A percentile compares a stretch with the other conserved stretches of the same genome.
phyloP scores from a whole-genome alignment of 2,113 vertebrate genomes.

The Sturnus vulgaris region DNA sequence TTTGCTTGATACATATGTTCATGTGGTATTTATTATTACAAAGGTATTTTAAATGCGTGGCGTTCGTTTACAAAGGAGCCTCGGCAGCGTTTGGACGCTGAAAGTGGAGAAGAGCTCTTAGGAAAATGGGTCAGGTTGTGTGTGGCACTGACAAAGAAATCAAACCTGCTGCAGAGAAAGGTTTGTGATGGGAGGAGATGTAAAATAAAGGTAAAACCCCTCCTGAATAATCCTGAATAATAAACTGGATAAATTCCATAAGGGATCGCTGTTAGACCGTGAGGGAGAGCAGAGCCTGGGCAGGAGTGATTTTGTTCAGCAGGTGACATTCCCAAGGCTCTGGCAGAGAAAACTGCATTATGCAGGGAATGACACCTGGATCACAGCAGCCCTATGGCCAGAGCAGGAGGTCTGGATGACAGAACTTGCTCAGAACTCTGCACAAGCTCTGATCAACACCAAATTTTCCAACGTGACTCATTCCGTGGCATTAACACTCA shows the following conservation, averaged over 20 bases:
- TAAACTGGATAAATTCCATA: not conserved
- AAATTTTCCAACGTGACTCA: not conserved
- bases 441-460: not conserved
- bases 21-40: conserved; percentile 73
- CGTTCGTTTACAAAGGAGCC: conserved; percentile 52
- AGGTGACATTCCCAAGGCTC: not conserved
- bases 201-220: conserved; percentile 5
- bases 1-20: conserved; percentile 71
- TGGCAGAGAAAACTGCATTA: not conserved
- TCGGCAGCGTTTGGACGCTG: not conserved
- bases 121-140: not conserved
- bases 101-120: not conserved
- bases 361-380: conserved; percentile 2
- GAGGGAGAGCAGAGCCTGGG: conserved; percentile 24
- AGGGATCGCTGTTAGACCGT: not conserved
- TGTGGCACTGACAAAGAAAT: not conserved
- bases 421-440: not conserved
- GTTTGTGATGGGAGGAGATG: not conserved
- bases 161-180: not conserved
- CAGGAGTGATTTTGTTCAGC: not conserved
- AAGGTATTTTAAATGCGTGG: conserved; percentile 69
- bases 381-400: not conserved
- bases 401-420: not conserved
- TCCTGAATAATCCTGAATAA: conserved; percentile 21
- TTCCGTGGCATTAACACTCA: not conserved